Evolutionary conservation across 2,888 invertebrate species (phyloP), one percentile per base, ranked within the genome.

Genomic region (Aproaerema taeniolella): DNA sequence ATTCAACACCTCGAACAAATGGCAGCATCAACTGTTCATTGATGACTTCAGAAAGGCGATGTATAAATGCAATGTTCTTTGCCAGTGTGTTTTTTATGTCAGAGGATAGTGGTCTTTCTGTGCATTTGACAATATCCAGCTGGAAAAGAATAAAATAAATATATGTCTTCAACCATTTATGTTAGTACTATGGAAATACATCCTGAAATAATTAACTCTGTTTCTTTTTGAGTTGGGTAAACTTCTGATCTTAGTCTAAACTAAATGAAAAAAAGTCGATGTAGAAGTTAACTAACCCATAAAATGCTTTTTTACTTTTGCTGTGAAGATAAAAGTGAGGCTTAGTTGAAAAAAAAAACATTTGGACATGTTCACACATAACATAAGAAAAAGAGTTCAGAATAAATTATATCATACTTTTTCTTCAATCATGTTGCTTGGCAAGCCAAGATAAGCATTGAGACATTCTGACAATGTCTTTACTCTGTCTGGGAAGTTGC

Each of bases 1-100:
- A 87, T 52, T 83, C 79, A 8, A 86, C 75, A 17, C 87, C 87
- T 47, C 83, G 66, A 4, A 76, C 50, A 58, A 83, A 87, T 14
- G 87, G 87, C 6, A 83, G 53, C 53, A 74, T 58, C 70, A 87
- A 76, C 63, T 82, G 76, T 45, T 86, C 79, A 50, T 80, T 73
- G 25, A 87, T 76, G 8, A 70, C 64, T 67, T 83, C 83, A 8
- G 86, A 85, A 3, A 87, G 67, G 37, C 71, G 73, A 43, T 87
- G 87, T 10, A 86, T 48, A 41, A 75, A 87, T 36, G 81, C 71
- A 33, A 82, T 72, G 52, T 88, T 87, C 49, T 72, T 82, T 5
- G 87, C 72, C 8, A 86, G 71, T 8, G 60, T 72, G 39, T 86
- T 81, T 47, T 87, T 87, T 20, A 87, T 77, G 40, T 63, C 61